These are phyloP conservation scores for Aspidapion aeneum DNA, from an alignment of 2,888 invertebrate genomes.

Conservation along the genomic window DNA sequence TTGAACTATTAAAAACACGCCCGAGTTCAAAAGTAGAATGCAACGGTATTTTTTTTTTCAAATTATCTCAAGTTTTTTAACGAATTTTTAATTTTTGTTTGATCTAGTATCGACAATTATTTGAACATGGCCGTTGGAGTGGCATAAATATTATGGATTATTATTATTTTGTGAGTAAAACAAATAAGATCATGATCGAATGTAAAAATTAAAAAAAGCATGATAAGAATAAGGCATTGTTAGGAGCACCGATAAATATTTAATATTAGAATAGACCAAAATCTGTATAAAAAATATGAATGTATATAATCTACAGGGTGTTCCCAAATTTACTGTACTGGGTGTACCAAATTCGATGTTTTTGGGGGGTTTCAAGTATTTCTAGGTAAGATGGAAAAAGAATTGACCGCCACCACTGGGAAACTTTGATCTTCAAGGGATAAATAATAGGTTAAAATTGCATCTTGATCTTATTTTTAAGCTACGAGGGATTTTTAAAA, in stretches of 20 bases:
- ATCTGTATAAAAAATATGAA: neutral
- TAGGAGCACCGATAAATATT: neutral
- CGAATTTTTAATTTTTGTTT: neutral
- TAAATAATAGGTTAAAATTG: too few relatives aligned
- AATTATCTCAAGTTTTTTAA: neutral
- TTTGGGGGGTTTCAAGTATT: too few relatives aligned
- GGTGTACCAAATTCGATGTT: too few relatives aligned
- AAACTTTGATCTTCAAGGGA: too few relatives aligned
- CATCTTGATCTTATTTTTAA: too few relatives aligned
- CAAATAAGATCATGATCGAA: neutral
- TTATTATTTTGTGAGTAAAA: neutral
- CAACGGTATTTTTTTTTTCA: neutral
- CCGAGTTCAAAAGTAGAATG: neutral
- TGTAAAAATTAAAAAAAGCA: neutral
- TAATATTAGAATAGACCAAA: neutral
- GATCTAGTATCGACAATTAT: neutral
- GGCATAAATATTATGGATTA: neutral
- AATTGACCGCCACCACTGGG: too few relatives aligned
- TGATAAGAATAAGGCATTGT: too few relatives aligned
- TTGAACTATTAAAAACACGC: neutral
- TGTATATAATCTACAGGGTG: neutral
- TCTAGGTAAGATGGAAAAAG: too few relatives aligned
- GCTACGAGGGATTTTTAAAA: too few relatives aligned
- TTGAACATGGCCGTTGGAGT: neutral
- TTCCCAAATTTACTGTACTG: too few relatives aligned